Evolutionary conservation across 1,140 invertebrate species (phyloP), one percentile per base, ranked within the genome.

Genomic region (Macrostomum lignano): DNA sequence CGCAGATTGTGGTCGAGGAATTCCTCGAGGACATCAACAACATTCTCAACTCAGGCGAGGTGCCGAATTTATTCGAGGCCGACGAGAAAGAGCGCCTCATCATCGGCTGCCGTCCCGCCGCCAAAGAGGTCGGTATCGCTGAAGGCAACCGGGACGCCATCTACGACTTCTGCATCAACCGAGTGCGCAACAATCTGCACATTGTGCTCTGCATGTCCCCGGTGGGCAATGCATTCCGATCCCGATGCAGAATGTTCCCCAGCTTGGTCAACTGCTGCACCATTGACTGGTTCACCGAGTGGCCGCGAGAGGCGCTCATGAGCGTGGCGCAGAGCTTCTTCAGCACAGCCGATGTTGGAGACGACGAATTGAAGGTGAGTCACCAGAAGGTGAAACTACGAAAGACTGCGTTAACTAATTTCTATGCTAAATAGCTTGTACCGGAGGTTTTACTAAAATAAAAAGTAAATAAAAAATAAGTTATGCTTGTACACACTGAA

Each of bases 1-100:
- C 49, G 28, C 38, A 58, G 24, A 69, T 77, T 30, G 67, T 66
- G 0, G 70, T 74, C 20, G 71, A 76, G 46, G 63, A 67, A 23
- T 78, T 78, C 50, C 61, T 77, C n/a, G 74, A 81, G 52, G 75
- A 81, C 46, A 73, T 82, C 15, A 81, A 79, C 46, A 79, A 81
- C 46, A 72, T 79, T 26, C 44, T 60, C 4, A 60, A 60, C 41
- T 56, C 54, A 36, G 50, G 57, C 24, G 55, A 60, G 40, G 57
- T 57, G 10, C 51, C 55, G 25, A 57, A 48, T 39, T 40, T 58
- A 33, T 57, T 57, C 51, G 74, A 77, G 44, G 63, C 69, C 0
- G 75, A 81, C 42, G 72, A 77, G 39, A 69, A 70, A 43, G 75
- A 81, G 46, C 71, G 71, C 46, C 65, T 73, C 1, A 71, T 79